Evolutionary conservation across 2,888 invertebrate species (phyloP).

Genomic region (Rugalucina vietnamica): DNA sequence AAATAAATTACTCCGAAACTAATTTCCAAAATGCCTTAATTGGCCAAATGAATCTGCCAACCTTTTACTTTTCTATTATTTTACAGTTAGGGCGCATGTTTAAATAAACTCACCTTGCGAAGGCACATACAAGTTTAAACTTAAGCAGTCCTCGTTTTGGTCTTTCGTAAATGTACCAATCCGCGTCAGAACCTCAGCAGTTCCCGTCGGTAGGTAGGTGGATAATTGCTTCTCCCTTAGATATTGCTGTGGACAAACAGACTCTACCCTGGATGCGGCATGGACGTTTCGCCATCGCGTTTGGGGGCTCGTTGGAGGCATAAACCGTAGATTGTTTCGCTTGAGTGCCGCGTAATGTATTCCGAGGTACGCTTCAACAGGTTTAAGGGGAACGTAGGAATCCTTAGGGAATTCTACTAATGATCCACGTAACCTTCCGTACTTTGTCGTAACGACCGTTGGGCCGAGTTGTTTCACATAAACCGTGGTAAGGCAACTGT

Average conservation of each 20-base stretch:
- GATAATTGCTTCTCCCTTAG: slow-evolving; percentile 40
- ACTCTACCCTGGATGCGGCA: slow-evolving; percentile 87
- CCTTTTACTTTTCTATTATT: too few relatives aligned
- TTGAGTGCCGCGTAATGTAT: slow-evolving; percentile 98
- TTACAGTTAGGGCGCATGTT: too few relatives aligned
- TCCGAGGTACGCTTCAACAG: slow-evolving; percentile 94
- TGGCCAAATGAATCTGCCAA: too few relatives aligned
- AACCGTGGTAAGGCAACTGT: slow-evolving; percentile 43
- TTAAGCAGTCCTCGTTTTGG: slow-evolving; percentile 62
- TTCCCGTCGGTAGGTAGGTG: slow-evolving; percentile 37
- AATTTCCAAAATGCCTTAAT: too few relatives aligned
- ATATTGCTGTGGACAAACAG: slow-evolving; percentile 92
- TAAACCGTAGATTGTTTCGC: slow-evolving; percentile 94
- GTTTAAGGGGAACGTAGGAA: slow-evolving; percentile 76
- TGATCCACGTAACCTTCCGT: slow-evolving; percentile 92
- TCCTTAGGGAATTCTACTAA: slow-evolving; percentile 77
- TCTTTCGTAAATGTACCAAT: slow-evolving; percentile 46
- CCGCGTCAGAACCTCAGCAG: slow-evolving; percentile 43
- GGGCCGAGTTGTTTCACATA: slow-evolving; percentile 53
- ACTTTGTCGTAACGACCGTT: slow-evolving; percentile 86
- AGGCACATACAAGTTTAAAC: slow-evolving; percentile 64
- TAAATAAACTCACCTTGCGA: slow-evolving; percentile 48
- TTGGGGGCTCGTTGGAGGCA: slow-evolving; percentile 97
- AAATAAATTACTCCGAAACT: too few relatives aligned
- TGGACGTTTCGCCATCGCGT: slow-evolving; percentile 93